Percentiles rank a stretch among this genome's conserved stretches.
These are phyloP conservation scores for Crotalus horridus DNA, from an alignment of 2,113 vertebrate species.

Conservation along the genomic window DNA sequence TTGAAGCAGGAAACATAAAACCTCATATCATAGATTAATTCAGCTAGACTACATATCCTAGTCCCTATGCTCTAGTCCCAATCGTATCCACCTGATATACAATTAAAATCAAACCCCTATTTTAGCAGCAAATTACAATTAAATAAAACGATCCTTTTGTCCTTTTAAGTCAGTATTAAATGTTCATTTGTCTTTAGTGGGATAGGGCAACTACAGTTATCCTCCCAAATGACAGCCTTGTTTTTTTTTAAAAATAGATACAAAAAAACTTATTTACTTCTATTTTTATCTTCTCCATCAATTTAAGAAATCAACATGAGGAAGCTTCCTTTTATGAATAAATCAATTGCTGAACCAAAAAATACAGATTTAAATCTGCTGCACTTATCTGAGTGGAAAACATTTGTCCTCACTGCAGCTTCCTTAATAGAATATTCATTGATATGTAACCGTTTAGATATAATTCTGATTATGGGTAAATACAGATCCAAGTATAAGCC, in stretches of 20 bases:
- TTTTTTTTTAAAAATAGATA: background rate
- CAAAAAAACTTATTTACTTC: background rate
- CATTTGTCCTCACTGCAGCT: background rate
- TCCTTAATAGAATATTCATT: background rate
- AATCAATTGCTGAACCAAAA: background rate
- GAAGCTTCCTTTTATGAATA: background rate
- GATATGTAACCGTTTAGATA: background rate
- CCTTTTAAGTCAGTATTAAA: background rate
- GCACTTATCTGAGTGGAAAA: background rate
- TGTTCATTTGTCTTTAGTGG: background rate
- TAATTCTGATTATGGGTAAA: background rate
- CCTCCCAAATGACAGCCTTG: background rate
- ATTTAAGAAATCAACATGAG: background rate
- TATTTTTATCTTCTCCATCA: background rate
- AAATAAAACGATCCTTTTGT: background rate
- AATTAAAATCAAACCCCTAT: background rate
- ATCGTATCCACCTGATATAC: background rate
- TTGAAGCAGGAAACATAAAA: background rate
- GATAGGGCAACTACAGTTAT: background rate
- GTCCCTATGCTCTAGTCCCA: background rate
- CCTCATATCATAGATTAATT: background rate
- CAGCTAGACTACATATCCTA: background rate
- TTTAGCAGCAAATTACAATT: background rate
- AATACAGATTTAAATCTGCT: background rate
- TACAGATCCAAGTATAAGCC: background rate